Percentiles rank a stretch among this genome's conserved stretches.
These are phyloP conservation scores for Hemicentrotus pulcherrimus DNA, from an alignment of 35 echinoderm and acorn worm species.

Conservation along the genomic window DNA sequence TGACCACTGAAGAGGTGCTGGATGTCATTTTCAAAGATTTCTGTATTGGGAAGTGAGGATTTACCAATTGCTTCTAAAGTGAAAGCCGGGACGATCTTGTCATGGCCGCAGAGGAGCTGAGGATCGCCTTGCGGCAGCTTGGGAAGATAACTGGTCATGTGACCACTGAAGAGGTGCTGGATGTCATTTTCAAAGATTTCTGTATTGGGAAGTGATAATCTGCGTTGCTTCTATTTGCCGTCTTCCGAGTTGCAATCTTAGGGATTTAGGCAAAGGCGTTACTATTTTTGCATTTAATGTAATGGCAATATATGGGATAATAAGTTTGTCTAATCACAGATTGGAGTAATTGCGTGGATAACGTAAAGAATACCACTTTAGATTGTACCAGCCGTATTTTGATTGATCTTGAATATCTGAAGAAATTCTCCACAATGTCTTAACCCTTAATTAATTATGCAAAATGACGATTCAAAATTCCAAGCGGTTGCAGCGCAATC, in stretches of 20 bases:
- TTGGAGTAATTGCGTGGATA: too few species aligned
- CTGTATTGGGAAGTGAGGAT: slow-evolving; percentile 90
- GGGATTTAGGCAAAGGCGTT: not conserved
- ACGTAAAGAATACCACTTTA: too few species aligned
- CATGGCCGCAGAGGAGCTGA: slow-evolving; percentile 75
- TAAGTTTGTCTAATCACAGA: too few species aligned
- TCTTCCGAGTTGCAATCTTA: not conserved
- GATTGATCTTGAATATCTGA: too few species aligned
- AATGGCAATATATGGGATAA: too few species aligned
- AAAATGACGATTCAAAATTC: too few species aligned
- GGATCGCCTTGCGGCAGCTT: slow-evolving; percentile 77
- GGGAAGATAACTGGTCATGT: slow-evolving; percentile 96
- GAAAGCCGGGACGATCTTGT: slow-evolving; percentile 71
- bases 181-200: slow-evolving; percentile 94
- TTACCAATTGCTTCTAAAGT: not conserved
- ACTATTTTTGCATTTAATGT: too few species aligned
- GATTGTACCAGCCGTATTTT: too few species aligned
- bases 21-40: slow-evolving; percentile 96
- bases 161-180: slow-evolving; percentile 82
- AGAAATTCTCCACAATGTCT: too few species aligned
- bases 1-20: slow-evolving; percentile 84
- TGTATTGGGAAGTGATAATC: slow-evolving; percentile 92
- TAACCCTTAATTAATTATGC: too few species aligned
- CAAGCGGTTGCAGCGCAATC: too few species aligned
- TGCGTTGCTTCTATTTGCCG: not conserved